phyloP scores from a whole-genome alignment of 37 sponge, comb jelly and placozoan genomes.

The Dysidea cf. avara region DNA sequence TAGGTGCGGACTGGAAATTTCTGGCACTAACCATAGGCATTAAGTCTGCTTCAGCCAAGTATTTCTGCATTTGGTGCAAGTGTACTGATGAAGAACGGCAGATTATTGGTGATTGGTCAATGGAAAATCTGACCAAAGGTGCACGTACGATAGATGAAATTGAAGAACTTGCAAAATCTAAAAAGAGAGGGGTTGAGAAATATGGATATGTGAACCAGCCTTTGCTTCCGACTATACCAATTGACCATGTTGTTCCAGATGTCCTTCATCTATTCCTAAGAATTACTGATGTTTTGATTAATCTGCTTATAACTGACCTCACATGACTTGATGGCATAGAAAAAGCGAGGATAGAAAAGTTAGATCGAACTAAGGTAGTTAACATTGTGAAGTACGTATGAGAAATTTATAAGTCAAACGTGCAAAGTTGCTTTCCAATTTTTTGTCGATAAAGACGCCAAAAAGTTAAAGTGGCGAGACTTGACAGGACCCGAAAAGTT shows the following conservation, averaged over 20 bases:
- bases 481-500: slow-evolving; percentile 25
- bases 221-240: slow-evolving; percentile 4
- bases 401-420: slow-evolving; percentile 16
- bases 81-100: neutral
- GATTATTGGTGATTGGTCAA: neutral
- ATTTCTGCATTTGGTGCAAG: slow-evolving; percentile 21
- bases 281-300: slow-evolving; percentile 9
- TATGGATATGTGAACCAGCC: neutral
- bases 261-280: no score
- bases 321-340: slow-evolving; percentile 13
- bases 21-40: neutral
- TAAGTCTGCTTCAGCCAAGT: neutral
- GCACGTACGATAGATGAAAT: slow-evolving; percentile 25
- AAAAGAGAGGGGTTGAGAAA: neutral
- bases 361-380: no score
- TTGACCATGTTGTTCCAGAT: slow-evolving; percentile 14
- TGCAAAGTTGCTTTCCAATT: slow-evolving; percentile 8
- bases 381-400: slow-evolving; percentile 7
- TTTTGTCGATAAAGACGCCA: neutral
- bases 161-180: neutral
- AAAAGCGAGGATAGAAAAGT: neutral
- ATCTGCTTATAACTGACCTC: slow-evolving; percentile 13
- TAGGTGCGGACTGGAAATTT: slow-evolving; percentile 21
- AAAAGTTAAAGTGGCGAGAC: slow-evolving; percentile 17
- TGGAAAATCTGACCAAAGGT: neutral